phyloP scores from a whole-genome alignment of 2,888 invertebrate species.

The Ashinkailepas kermadecensis region DNA sequence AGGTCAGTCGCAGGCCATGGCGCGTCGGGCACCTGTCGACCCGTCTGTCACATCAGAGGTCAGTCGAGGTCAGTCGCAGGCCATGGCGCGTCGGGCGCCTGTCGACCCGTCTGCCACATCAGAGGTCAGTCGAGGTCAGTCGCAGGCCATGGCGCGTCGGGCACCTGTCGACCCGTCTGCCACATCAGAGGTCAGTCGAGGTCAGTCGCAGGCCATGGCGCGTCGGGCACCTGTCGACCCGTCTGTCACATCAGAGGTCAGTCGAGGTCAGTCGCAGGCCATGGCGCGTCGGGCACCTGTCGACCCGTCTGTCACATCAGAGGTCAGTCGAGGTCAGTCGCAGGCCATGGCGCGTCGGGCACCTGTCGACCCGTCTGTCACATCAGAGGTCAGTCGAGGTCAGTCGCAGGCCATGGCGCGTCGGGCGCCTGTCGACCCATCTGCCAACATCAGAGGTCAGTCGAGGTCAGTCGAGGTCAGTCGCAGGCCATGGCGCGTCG shows the following conservation, averaged over 20 bases:
- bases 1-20: constrained; percentile 45
- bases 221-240: constrained; percentile 87
- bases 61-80: no score
- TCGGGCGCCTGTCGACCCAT: constrained; percentile 90
- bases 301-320: constrained; percentile 68
- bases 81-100: constrained; percentile 79
- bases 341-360: constrained; percentile 66
- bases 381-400: constrained; percentile 1
- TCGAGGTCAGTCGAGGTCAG: no score
- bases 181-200: constrained; percentile 34
- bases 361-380: constrained; percentile 85
- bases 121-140: no score
- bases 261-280: no score
- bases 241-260: constrained; percentile 54
- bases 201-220: constrained; percentile 49
- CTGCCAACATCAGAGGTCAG: constrained; percentile 48
- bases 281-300: constrained; percentile 83
- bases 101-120: constrained; percentile 72
- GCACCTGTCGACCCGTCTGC: constrained; percentile 87
- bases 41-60: constrained; percentile 57
- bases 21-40: constrained; percentile 86
- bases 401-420: constrained; percentile 52
- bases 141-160: constrained; percentile 63
- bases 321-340: no score
- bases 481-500: constrained; percentile 63